Percentiles rank a stretch among this genome's conserved stretches.
Evolutionary conservation across 1,140 invertebrate species (phyloP).

Genomic region (Zaprionus vittiger): DNA sequence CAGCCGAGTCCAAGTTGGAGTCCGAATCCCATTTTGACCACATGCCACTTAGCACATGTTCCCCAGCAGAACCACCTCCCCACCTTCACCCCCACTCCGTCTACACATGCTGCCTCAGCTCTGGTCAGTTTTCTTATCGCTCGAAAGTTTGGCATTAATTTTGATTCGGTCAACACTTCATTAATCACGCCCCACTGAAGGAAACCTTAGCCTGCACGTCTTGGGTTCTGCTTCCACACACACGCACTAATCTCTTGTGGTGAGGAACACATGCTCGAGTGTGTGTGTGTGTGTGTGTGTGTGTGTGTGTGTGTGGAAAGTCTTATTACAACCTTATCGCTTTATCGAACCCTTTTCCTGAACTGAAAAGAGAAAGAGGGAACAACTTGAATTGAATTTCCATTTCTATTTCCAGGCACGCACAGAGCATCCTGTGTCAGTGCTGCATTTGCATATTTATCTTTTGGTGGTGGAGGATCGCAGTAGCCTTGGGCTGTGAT

Average conservation of each 20-base stretch:
- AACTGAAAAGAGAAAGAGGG: not conserved
- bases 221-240: slow-evolving; percentile 17
- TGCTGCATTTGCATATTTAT: slow-evolving; percentile 44
- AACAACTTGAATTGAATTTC: slow-evolving; percentile 23
- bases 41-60: slow-evolving; percentile 79
- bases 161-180: slow-evolving; percentile 80
- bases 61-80: slow-evolving; percentile 5
- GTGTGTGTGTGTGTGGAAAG: slow-evolving; percentile 33
- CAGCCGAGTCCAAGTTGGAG: slow-evolving; percentile 41
- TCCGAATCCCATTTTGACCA: slow-evolving; percentile 58
- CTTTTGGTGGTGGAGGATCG: slow-evolving; percentile 11
- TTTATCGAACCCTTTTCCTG: slow-evolving; percentile 41
- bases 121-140: slow-evolving; percentile 64
- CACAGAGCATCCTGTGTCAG: slow-evolving; percentile 59
- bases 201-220: slow-evolving; percentile 15
- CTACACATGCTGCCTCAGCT: slow-evolving; percentile 49
- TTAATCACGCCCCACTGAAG: slow-evolving; percentile 64
- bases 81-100: not conserved
- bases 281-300: slow-evolving; percentile 32
- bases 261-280: slow-evolving; percentile 57
- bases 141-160: slow-evolving; percentile 71
- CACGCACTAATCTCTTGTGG: slow-evolving; percentile 61
- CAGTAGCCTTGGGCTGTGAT: slow-evolving; percentile 1
- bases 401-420: slow-evolving; percentile 53
- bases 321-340: slow-evolving; percentile 70